Conservation (phyloP, 2,888 invertebrate genomes). For the Pelosia muscerda region DNA sequence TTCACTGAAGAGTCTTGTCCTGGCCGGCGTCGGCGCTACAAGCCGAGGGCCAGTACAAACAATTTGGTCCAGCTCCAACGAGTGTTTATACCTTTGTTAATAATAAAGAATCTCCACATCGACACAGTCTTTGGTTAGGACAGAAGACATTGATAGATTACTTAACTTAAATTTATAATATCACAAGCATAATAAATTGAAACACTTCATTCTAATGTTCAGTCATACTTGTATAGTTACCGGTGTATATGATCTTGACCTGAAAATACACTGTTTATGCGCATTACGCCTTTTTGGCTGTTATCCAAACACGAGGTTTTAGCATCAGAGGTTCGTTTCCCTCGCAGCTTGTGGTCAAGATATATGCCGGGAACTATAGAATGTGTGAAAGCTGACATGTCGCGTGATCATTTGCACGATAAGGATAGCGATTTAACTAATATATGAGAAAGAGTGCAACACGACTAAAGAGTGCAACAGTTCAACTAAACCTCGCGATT, state of each 20-base stretch:
- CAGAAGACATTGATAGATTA: constrained; percentile 74
- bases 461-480: constrained; percentile 62
- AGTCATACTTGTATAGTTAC: constrained; percentile 56
- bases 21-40: constrained; percentile 1
- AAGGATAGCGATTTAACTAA: constrained; percentile 36
- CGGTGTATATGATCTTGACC: too few relatives aligned
- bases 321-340: too few relatives aligned
- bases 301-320: too few relatives aligned
- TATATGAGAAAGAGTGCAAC: constrained; percentile 13
- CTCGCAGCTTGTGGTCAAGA: too few relatives aligned
- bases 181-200: constrained; percentile 82
- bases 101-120: constrained; percentile 69
- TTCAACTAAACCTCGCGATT: background rate
- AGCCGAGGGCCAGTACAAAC: constrained; percentile 36
- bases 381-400: constrained; percentile 48
- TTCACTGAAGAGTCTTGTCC: constrained; percentile 50
- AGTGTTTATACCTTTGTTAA: constrained; percentile 63
- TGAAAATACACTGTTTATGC: too few relatives aligned
- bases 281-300: too few relatives aligned
- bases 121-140: constrained; percentile 85
- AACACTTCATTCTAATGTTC: constrained; percentile 58
- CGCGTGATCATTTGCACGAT: constrained; percentile 33
- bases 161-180: constrained; percentile 81
- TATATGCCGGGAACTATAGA: too few relatives aligned
- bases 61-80: constrained; percentile 84